Conservation (phyloP, 2,113 vertebrate genomes). For the Hiodon alosoides region DNA sequence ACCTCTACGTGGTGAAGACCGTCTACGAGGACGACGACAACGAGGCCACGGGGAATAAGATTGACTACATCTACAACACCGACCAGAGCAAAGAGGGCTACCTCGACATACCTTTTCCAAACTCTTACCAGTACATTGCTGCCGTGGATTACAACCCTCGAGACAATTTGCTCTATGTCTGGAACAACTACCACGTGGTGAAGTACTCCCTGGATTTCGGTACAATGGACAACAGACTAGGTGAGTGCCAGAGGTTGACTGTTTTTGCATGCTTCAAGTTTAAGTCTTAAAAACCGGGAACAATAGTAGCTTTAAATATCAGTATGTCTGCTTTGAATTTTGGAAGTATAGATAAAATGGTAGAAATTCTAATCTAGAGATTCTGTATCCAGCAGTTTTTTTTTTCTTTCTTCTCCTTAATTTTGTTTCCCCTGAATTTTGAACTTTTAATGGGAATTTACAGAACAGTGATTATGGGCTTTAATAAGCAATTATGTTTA, state of each 20-base stretch:
- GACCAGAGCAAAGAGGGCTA: slow-evolving; percentile 90
- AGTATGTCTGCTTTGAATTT: slow-evolving; percentile 1
- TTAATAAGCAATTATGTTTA: too few relatives aligned
- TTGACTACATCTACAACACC: slow-evolving; percentile 97
- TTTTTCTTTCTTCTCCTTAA: too few relatives aligned
- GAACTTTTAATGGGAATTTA: not conserved
- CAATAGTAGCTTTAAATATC: not conserved
- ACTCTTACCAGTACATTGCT: slow-evolving; percentile 97
- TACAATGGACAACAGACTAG: slow-evolving; percentile 81
- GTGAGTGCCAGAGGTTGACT: slow-evolving; percentile 45
- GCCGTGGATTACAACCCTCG: slow-evolving; percentile 99
- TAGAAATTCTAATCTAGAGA: slow-evolving; percentile 4
- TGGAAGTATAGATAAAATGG: not conserved
- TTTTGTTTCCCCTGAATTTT: too few relatives aligned
- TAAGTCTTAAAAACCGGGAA: not conserved
- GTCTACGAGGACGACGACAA: slow-evolving; percentile 98
- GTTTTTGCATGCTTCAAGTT: too few relatives aligned
- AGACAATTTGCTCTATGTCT: slow-evolving; percentile 95
- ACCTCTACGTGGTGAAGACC: slow-evolving; percentile 92
- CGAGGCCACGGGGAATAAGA: slow-evolving; percentile 95
- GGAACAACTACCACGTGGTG: slow-evolving; percentile 98
- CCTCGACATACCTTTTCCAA: slow-evolving; percentile 93
- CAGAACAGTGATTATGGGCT: not conserved
- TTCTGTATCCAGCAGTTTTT: not conserved
- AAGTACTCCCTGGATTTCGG: slow-evolving; percentile 97